Evolutionary conservation across 2,888 invertebrate species (phyloP), one percentile per base, ranked within the genome.

Genomic region (Limulus polyphemus): DNA sequence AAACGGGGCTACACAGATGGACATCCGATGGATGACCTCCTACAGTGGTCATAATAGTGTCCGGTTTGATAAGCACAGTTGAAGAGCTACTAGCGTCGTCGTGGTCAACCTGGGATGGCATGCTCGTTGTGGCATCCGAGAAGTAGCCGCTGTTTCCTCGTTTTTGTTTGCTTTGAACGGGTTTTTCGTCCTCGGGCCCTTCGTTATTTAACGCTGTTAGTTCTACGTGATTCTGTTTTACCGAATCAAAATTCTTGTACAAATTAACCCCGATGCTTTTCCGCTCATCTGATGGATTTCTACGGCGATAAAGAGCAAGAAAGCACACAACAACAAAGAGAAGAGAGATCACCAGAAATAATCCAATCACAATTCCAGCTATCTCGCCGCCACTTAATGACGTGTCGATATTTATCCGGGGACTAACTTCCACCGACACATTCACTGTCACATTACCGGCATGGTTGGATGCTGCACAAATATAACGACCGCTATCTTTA

Each of bases 401-500:
- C 11, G 62, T 57, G 14, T 17, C 50, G 46, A 59, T 59, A 10
- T 59, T 59, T 13, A 58, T 60, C 54, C 60, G 63, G n/a, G 62
- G 54, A 14, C 61, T 49, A 47, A 70, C 64, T 17, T 61, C 63
- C 11, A 70, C 59, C 12, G 65, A 69, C 14, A 68, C 57, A 54
- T 68, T 67, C 1, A 64, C 58, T n/a, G 69, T 69, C 47, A 69
- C 65, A 32, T 63, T 64, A 2, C 70, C 69, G 11, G 69, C 70
- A 49, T 62, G 63, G 52, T 70, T 70, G 13, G 63, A 60, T 16
- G 69, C 68, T 49, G 63, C 61, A 57, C 69, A 70, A 10, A 67
- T 61, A 58, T 67, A 69, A 54, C 65, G 59, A 46, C 70, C 70
- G 61, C 63, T 60, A 60, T 70, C 70, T 63, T 70, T 70, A 60